These are phyloP conservation scores for Petrolisthes manimaculis DNA, from an alignment of 2,888 invertebrate species.

Conservation along the genomic window DNA sequence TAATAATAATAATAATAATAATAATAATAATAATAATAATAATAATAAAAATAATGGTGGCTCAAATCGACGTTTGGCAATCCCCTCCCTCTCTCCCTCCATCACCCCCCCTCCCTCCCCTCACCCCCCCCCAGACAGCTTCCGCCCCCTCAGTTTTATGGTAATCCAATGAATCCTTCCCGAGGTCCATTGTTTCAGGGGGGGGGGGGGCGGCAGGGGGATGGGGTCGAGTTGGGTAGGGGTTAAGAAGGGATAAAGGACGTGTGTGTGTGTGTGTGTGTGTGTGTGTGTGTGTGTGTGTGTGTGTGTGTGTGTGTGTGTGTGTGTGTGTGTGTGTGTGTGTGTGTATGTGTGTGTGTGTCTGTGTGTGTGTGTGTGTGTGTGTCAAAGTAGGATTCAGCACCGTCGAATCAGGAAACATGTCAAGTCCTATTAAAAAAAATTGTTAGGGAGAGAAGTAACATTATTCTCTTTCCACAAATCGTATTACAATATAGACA, in stretches of 20 bases:
- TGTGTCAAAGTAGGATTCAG: not conserved
- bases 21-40: not conserved
- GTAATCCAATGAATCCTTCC: conserved; percentile 43
- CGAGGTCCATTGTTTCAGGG: conserved; percentile 29
- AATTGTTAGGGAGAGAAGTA: too few species aligned
- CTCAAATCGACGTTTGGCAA: conserved; percentile 7
- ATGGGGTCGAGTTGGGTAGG: not conserved
- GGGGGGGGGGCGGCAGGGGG: not conserved
- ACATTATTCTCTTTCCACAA: too few species aligned
- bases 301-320: not conserved
- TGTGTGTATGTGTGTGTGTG: not conserved
- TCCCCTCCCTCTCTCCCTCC: not conserved
- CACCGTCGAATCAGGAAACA: not conserved
- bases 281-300: too few species aligned
- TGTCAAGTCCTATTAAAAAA: too few species aligned
- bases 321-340: not conserved
- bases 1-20: not conserved
- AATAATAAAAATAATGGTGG: not conserved
- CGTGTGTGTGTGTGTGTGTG: not conserved
- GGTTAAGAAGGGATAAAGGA: not conserved
- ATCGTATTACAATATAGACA: not conserved
- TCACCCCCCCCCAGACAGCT: not conserved
- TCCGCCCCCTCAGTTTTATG: conserved; percentile 46
- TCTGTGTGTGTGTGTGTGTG: not conserved
- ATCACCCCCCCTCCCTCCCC: too few species aligned